A percentile compares a stretch with the other conserved stretches of the same genome.
phyloP scores from a whole-genome alignment of 1,140 invertebrate genomes.

The Eubasilissa regina region DNA sequence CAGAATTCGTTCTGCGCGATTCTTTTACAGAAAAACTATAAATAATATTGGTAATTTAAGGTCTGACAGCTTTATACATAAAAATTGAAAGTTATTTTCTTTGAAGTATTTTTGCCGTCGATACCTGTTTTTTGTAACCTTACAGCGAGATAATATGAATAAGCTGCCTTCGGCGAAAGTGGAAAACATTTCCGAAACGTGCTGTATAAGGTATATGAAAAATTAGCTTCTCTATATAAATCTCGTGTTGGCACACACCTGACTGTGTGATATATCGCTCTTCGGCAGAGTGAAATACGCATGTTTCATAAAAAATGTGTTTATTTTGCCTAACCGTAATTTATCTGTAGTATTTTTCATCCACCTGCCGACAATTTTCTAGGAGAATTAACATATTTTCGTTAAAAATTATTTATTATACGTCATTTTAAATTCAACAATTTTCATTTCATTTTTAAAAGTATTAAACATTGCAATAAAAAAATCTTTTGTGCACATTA shows the following conservation, averaged over 20 bases:
- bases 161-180: not conserved
- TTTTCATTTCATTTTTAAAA: no score
- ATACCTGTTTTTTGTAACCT: slow-evolving; percentile 18
- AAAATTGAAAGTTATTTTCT: not conserved
- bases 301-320: slow-evolving; percentile 44
- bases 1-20: no score
- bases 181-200: slow-evolving; percentile 21
- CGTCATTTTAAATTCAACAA: no score
- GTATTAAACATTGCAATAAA: no score
- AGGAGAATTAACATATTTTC: no score
- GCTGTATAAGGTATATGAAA: slow-evolving; percentile 47
- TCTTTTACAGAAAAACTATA: not conserved
- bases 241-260: slow-evolving; percentile 51
- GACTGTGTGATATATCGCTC: slow-evolving; percentile 39
- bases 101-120: not conserved
- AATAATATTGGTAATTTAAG: slow-evolving; percentile 20
- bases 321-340: slow-evolving; percentile 42
- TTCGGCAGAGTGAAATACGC: slow-evolving; percentile 38
- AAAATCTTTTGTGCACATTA: no score
- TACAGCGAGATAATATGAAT: slow-evolving; percentile 1
- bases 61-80: slow-evolving; percentile 14
- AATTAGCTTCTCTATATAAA: slow-evolving; percentile 55
- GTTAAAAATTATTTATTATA: no score
- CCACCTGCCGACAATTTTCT: not conserved
- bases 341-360: slow-evolving; percentile 34